Evolutionary conservation across 2,797 vertebrate genomes (phyloP), one percentile per base, ranked within the genome.

Genomic region (Nasua narica): DNA sequence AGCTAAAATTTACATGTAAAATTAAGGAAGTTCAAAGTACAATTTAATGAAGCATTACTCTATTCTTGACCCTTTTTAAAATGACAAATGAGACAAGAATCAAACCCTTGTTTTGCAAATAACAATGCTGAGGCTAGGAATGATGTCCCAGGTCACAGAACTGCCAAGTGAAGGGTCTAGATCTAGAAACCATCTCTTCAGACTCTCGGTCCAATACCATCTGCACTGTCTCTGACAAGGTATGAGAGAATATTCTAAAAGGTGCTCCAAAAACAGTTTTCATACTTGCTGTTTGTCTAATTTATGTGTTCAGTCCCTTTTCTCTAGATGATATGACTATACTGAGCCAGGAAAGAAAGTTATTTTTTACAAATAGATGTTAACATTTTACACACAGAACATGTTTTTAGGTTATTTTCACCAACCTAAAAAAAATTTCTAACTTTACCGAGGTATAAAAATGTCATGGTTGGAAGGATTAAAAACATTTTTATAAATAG

Each of bases 391-490:
- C 86, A 29, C 13, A 74, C 0, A 65, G 13, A 56, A 32, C 78
- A 46, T 87, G 90, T 52, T 92, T 93, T 10, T 48, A 90, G n/a
- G 37, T 62, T 94, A 81, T 79, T 94, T 96, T 97, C 69, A 65
- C 14, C 69, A 65, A 48, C 65, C 52, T 87, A 50, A 14, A 92
- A 85, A 58, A 48, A 48, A 48, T 37, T 87, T 81, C 48, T 83
- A 89, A 96, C 50, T 70, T 83, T 23, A 83, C 32, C 58, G 56
- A 89, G 13, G 8, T 27, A 46, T 91, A 90, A 94, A 96, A 78
- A 9, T 92, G 60, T 10, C 27, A 74, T 37, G 4, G 70, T 90
- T 88, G 60, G 54, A 90, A 52, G 77, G 8, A 82, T 52, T 81
- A 43, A 29, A 43, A 29, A 78, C 82, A 72, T 16, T 25, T 85